A percentile compares a stretch with the other conserved stretches of the same genome.
Conservation (phyloP, 1,140 invertebrate species). For the Magallana angulata region DNA sequence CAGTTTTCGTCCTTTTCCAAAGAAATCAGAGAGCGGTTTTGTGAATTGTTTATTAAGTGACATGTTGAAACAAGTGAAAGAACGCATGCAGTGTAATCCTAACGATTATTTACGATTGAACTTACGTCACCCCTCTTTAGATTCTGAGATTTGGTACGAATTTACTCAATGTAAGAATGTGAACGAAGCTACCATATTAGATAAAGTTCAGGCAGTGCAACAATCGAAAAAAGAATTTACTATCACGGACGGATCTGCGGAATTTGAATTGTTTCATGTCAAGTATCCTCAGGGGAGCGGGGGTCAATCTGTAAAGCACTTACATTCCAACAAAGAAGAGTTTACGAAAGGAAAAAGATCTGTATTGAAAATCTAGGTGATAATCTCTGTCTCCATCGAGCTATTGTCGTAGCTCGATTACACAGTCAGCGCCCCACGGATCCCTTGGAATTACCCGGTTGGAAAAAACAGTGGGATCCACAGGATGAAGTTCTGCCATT, state of each 20-base stretch:
- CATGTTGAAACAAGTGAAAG: neutral
- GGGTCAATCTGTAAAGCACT: no score
- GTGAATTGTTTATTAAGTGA: neutral
- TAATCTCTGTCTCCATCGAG: neutral
- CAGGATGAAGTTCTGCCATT: no score
- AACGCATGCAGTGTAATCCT: neutral
- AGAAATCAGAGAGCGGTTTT: neutral
- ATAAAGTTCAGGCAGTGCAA: neutral
- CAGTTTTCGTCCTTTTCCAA: neutral
- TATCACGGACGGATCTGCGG: neutral
- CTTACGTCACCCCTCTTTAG: neutral
- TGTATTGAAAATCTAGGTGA: neutral
- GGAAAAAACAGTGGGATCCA: no score
- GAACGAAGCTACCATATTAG: neutral
- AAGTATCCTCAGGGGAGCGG: neutral
- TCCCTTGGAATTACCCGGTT: neutral
- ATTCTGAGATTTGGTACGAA: neutral
- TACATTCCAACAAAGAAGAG: no score
- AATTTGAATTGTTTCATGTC: neutral
- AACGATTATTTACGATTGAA: neutral
- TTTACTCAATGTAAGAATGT: neutral
- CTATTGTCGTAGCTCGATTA: neutral
- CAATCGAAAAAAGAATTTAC: neutral
- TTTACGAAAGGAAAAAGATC: no score
- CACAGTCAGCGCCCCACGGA: neutral